A percentile compares a stretch with the other conserved stretches of the same genome.
These are phyloP conservation scores for Chaetophractus vellerosus DNA, from an alignment of 2,797 vertebrate genomes.

Conservation along the genomic window DNA sequence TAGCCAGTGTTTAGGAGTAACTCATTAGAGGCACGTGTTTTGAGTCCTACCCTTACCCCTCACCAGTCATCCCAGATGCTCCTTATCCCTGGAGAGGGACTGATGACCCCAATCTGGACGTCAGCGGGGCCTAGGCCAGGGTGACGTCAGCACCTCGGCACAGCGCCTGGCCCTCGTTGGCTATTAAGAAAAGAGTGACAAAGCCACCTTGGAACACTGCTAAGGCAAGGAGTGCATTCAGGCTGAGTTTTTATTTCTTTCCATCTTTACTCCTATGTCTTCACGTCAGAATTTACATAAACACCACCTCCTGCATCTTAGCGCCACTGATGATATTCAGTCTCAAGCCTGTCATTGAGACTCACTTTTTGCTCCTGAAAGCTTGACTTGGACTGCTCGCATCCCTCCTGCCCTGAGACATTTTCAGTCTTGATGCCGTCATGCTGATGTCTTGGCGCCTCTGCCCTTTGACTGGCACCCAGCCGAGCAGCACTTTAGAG, in stretches of 20 bases:
- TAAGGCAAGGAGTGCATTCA: not conserved
- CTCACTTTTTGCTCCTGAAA: not conserved
- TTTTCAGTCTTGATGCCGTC: not conserved
- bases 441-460: not conserved
- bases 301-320: not conserved
- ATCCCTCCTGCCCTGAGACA: not conserved
- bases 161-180: accelerated
- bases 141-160: too few species aligned
- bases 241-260: not conserved
- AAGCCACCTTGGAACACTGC: not conserved
- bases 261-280: not conserved
- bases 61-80: not conserved
- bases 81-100: not conserved
- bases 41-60: not conserved
- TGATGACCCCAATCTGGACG: not conserved
- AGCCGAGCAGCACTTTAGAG: not conserved
- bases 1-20: too few species aligned
- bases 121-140: not conserved
- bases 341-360: not conserved
- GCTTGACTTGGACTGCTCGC: not conserved
- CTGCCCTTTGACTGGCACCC: not conserved
- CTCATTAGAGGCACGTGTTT: accelerated
- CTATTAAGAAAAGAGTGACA: not conserved
- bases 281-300: not conserved
- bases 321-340: not conserved